phyloP scores from a whole-genome alignment of 2,113 vertebrate species.

The Anolis carolinensis region DNA sequence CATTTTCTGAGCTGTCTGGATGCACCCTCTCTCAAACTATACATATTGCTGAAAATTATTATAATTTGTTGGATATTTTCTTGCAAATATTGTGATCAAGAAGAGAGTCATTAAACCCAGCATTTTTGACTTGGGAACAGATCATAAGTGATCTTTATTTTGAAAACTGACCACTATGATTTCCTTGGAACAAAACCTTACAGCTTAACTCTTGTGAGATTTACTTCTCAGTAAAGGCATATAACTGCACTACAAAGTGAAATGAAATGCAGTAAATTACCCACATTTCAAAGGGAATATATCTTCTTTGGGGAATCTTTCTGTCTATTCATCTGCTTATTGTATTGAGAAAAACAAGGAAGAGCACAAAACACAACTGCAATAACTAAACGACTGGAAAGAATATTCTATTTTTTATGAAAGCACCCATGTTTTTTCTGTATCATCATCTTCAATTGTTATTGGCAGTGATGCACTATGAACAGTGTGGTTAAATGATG shows the following conservation, averaged over 20 bases:
- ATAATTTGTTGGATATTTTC: too few species aligned
- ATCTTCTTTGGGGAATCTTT: background rate
- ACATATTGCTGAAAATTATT: too few species aligned
- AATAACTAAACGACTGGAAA: accelerated
- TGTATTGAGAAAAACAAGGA: background rate
- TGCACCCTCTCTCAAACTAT: too few species aligned
- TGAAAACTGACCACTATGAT: too few species aligned
- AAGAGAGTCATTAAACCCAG: too few species aligned
- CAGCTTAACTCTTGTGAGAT: too few species aligned
- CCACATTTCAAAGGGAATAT: background rate
- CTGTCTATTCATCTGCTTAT: background rate
- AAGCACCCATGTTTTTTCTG: background rate
- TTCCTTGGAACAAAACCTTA: too few species aligned
- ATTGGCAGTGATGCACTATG: constrained; percentile 32
- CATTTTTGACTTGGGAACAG: too few species aligned
- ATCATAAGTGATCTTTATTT: too few species aligned
- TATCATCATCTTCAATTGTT: constrained; percentile 30
- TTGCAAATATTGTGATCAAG: background rate
- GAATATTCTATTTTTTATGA: constrained; percentile 14
- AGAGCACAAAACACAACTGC: background rate
- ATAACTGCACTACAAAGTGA: too few species aligned
- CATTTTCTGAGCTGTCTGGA: too few species aligned
- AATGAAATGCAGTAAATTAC: background rate
- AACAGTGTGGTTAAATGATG: constrained; percentile 54
- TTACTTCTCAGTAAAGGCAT: too few species aligned